These are phyloP conservation scores for Drosophila fulvimacula DNA, from an alignment of 2,888 invertebrate genomes.

Conservation along the genomic window DNA sequence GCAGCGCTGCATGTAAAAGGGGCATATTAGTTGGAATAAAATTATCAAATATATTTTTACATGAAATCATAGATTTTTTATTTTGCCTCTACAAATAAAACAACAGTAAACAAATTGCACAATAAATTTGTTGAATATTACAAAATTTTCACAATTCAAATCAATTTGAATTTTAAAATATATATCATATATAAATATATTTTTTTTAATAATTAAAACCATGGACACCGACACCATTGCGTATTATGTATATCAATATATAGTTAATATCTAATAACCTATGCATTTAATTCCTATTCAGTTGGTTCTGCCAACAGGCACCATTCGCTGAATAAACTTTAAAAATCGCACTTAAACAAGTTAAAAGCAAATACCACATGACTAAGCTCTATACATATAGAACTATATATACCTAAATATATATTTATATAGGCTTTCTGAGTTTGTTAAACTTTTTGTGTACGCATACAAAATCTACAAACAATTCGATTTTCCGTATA, in stretches of 20 bases:
- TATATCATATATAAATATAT: conserved; percentile 19
- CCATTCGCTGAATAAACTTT: conserved; percentile 22
- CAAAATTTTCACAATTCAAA: conserved; percentile 48
- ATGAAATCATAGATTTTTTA: conserved; percentile 12
- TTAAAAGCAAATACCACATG: conserved; percentile 71
- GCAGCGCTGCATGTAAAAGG: fast-evolving
- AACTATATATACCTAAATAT: conserved; percentile 40
- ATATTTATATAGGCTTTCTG: conserved; percentile 10
- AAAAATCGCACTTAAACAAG: conserved; percentile 46
- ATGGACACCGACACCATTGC: conserved; percentile 72
- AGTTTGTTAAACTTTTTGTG: conserved; percentile 7
- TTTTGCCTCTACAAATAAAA: conserved; percentile 53
- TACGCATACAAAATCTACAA: conserved; percentile 51
- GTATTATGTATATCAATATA: conserved; percentile 1
- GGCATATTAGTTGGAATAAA: neutral
- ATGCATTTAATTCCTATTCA: conserved; percentile 13
- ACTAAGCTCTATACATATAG: conserved; percentile 33
- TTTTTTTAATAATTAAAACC: conserved; percentile 53
- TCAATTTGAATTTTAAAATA: conserved; percentile 47
- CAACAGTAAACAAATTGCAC: conserved; percentile 65
- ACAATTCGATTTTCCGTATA: conserved; percentile 32
- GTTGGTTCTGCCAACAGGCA: conserved; percentile 21
- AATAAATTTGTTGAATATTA: conserved; percentile 52
- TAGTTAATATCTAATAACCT: conserved; percentile 9
- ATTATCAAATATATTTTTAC: neutral